These are phyloP conservation scores for Vireo griseus DNA, from an alignment of 2,797 vertebrate species.

Conservation along the genomic window DNA sequence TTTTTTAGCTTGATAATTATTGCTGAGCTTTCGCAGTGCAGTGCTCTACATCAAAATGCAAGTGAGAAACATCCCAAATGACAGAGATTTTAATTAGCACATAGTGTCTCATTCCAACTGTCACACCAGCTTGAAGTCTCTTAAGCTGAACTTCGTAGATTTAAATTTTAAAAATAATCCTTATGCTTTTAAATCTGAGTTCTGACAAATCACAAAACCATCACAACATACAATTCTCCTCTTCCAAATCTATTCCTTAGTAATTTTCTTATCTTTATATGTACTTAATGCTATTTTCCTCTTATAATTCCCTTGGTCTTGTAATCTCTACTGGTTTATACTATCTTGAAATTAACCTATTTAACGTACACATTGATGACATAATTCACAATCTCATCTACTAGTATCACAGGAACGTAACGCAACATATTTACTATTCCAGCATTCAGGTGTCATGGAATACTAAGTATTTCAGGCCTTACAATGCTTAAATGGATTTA, in stretches of 20 bases:
- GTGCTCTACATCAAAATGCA: background rate
- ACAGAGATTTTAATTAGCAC: conserved; percentile 36
- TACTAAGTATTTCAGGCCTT: background rate
- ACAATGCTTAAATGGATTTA: background rate
- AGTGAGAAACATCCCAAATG: conserved; percentile 10
- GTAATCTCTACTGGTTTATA: background rate
- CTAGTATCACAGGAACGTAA: background rate
- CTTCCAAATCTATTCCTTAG: background rate
- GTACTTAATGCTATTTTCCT: background rate
- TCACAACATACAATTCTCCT: background rate
- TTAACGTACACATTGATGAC: background rate
- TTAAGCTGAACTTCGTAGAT: background rate
- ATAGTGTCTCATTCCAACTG: background rate
- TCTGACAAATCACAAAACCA: background rate
- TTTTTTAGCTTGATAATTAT: background rate
- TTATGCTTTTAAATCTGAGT: background rate
- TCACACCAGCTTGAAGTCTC: background rate
- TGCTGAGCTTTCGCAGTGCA: background rate
- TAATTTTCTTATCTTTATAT: background rate
- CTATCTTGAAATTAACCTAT: background rate
- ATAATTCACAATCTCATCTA: background rate
- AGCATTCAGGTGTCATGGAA: background rate
- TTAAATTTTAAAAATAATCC: background rate
- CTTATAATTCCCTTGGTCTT: background rate
- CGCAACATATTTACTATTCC: background rate